Base-by-base conservation (phyloP, 2,888 invertebrate genomes). In the Oscheius myriophilus region DNA sequence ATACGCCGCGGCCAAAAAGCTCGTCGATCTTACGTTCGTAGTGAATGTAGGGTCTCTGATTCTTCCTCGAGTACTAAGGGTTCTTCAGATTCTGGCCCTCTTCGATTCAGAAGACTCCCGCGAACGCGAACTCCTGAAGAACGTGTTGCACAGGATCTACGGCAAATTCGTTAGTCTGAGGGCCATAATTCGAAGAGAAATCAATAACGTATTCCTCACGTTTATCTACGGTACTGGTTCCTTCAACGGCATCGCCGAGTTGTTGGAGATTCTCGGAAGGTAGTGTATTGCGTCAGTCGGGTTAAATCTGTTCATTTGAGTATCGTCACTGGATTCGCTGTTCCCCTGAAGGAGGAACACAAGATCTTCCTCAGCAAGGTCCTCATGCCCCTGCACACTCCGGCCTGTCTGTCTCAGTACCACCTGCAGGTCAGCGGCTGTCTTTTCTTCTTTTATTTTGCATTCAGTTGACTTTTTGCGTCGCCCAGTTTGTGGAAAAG, bases 391-490 rank as follows among this genome's bases (percentile, higher is more conserved):
- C 18, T 61, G n/a, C 49, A 61, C n/a, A 33, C 49, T 6, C 26
- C 46, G 16, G 49, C n/a, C 33, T 21, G 49, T 46, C 33, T 61
- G 16, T 23, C 45, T 11, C 45, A 12, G 6, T 61, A 39, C 46
- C 61, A 61, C 46, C 9, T 49, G 14, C 61, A 61, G 49, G 61
- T 61, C 21, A 18, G 21, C 49, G 49, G 21, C 18, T 41, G 0
- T 25, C 14, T 6, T 14, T n/a, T 14, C 18, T 14, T 23, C 14
- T 33, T 59, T 23, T 59, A 25, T 21, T 21, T 2, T 45, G 23
- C 25, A 78, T 65, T 65, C 53, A 65, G 64, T 41, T 65, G 23
- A 18, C 41, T 7, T 54, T 54, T 43, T 65, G 64, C 26, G 43
- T 65, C 26, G 41, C 39, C 23, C 64, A 65, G 46, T 65, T 65